Evolutionary conservation across 2,113 vertebrate genomes (phyloP).

Genomic region (Heterochromis multidens): DNA sequence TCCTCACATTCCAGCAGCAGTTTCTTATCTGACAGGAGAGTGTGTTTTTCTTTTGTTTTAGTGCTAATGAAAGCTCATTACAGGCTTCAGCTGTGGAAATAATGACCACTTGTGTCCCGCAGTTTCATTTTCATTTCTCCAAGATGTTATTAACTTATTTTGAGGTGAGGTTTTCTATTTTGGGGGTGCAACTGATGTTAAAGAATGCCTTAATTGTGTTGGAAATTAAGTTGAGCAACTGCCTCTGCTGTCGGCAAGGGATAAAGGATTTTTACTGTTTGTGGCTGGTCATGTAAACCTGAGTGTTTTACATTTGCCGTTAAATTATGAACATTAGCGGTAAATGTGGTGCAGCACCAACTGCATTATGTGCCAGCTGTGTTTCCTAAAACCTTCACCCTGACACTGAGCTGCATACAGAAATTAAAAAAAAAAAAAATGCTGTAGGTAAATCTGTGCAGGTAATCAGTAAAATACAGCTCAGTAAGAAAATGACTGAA

Average conservation of each 20-base stretch:
- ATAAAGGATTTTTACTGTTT: conserved; percentile 15
- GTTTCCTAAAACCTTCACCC: background rate
- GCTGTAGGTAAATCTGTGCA: background rate
- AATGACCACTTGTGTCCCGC: conserved; percentile 26
- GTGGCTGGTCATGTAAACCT: conserved; percentile 41
- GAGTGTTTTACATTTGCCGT: background rate
- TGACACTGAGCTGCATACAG: background rate
- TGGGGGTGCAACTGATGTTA: conserved; percentile 1
- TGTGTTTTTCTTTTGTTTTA: conserved; percentile 18
- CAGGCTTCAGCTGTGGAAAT: conserved; percentile 31
- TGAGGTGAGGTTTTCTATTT: conserved; percentile 59
- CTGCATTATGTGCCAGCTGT: background rate
- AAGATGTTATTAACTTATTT: conserved; percentile 53
- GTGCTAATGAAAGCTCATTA: conserved; percentile 40
- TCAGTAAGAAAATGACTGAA: background rate
- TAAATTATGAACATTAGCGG: background rate
- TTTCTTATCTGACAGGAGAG: conserved; percentile 29
- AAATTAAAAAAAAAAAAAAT: fast-evolving
- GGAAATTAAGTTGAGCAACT: conserved; percentile 47
- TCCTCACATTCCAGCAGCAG: conserved; percentile 35
- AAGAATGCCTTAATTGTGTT: conserved; percentile 64
- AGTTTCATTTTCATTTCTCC: conserved; percentile 44
- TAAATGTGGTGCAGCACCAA: background rate
- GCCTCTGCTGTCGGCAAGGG: conserved; percentile 11
- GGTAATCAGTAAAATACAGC: background rate